Percentiles rank a stretch among this genome's conserved stretches.
Evolutionary conservation across 2,113 vertebrate species (phyloP).

Genomic region (Psilopogon haemacephalus): DNA sequence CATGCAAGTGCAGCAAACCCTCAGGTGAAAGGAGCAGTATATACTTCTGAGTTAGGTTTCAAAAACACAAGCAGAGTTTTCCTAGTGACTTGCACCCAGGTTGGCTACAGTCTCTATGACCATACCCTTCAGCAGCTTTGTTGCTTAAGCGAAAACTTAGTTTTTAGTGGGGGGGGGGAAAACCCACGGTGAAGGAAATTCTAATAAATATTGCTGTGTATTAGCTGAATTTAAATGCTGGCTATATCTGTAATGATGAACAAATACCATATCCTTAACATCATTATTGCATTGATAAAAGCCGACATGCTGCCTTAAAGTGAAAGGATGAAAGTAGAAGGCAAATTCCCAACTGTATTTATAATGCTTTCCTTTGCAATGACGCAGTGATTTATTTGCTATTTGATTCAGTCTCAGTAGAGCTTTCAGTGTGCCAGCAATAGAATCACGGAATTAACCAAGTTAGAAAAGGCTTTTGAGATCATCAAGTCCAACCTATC

Average conservation of each 20-base stretch:
- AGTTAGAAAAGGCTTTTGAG: too few relatives aligned
- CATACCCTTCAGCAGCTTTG: background rate
- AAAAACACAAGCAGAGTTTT: background rate
- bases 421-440: background rate
- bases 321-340: background rate
- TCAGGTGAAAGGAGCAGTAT: background rate
- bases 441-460: background rate
- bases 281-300: background rate
- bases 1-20: rapidly evolving
- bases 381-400: background rate
- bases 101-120: background rate
- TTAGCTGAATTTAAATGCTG: background rate
- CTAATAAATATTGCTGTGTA: background rate
- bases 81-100: background rate
- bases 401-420: background rate
- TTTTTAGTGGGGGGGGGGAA: background rate
- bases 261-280: background rate
- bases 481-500: too few relatives aligned
- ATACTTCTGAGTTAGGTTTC: background rate
- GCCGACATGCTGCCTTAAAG: background rate
- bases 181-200: background rate
- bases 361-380: background rate
- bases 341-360: background rate
- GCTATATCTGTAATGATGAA: background rate
- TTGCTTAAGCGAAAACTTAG: background rate